Evolutionary conservation across 2,888 invertebrate species (phyloP), one percentile per base, ranked within the genome.

Genomic region (Frankliniella intonsa): DNA sequence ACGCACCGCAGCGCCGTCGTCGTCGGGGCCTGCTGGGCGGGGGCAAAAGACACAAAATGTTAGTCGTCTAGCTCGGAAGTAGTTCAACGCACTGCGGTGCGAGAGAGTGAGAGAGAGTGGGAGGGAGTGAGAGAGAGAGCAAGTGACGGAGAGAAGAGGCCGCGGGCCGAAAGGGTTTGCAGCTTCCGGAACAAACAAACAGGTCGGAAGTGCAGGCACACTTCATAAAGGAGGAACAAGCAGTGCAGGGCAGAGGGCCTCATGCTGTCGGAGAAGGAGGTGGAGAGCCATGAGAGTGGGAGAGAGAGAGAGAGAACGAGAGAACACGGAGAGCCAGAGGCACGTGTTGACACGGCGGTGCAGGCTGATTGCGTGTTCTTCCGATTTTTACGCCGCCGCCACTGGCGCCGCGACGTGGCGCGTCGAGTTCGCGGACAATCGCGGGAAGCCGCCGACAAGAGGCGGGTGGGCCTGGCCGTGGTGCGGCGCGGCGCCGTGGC

Each of bases 341-440:
- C 55, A 19, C 12, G 69, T 25, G 69, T 76, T 76, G 69, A 76
- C 69, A 76, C n/a, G 69, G 62, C 17, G n/a, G 69, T 25, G 69
- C 69, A 12, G 25, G 25, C 69, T 76, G 69, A 76, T 76, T 25
- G 69, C 69, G 69, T 76, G 25, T 25, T 76, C 69, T 76, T 76
- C 69, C 69, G 22, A 76, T 76, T 76, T 76, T 76, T 76, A 76
- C 69, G 69, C 69, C 14, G 62, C 62, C 62, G 62, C 11, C 14
- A 14, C 62, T n/a, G 17, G 11, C 17, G 69, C 69, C 22, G 22
- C n/a, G 69, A 22, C n/a, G 22, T 10, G 69, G 69, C n/a, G 69
- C 62, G 62, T 62, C 62, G 69, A 76, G 69, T 76, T 22, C 22
- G 69, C 69, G 69, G 69, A 76, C 69, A 76, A 76, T 22, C 69